Evolutionary conservation across 2,888 invertebrate genomes (phyloP).

Genomic region (Diaprepes abbreviatus): DNA sequence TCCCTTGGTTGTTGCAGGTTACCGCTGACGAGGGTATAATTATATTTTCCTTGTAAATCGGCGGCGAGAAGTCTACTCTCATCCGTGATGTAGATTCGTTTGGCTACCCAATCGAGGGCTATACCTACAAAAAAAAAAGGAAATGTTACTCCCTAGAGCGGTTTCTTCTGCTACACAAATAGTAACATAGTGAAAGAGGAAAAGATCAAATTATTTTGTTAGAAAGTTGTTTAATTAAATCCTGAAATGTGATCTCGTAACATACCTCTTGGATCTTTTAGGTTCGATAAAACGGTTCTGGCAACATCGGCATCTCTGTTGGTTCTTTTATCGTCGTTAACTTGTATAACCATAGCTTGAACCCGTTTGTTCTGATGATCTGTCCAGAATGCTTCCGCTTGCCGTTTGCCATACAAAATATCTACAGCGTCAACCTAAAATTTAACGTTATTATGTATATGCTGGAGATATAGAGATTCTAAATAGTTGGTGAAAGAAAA

Average conservation of each 20-base stretch:
- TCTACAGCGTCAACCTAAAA: slow-evolving; percentile 69
- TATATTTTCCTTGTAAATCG: slow-evolving; percentile 72
- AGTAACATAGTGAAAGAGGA: no score
- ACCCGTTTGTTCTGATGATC: slow-evolving; percentile 68
- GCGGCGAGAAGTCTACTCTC: slow-evolving; percentile 68
- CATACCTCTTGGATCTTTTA: slow-evolving; percentile 74
- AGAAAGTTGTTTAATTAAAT: no score
- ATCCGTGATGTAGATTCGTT: slow-evolving; percentile 80
- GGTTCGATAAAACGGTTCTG: slow-evolving; percentile 66
- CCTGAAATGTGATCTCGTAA: no score
- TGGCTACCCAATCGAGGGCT: slow-evolving; percentile 79
- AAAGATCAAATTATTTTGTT: no score
- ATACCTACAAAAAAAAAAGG: slow-evolving; percentile 71
- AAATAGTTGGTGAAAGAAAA: no score
- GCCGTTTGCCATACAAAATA: slow-evolving; percentile 64
- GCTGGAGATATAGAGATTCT: no score
- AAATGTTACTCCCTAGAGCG: no score
- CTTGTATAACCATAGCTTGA: slow-evolving; percentile 63
- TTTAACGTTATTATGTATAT: no score
- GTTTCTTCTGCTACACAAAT: no score
- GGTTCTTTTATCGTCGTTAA: slow-evolving; percentile 55
- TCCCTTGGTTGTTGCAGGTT: slow-evolving; percentile 76
- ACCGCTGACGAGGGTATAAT: slow-evolving; percentile 70
- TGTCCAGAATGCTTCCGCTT: slow-evolving; percentile 66
- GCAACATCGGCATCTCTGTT: slow-evolving; percentile 58